phyloP scores from a whole-genome alignment of 2,888 invertebrate genomes.

The Colletes collaris region DNA sequence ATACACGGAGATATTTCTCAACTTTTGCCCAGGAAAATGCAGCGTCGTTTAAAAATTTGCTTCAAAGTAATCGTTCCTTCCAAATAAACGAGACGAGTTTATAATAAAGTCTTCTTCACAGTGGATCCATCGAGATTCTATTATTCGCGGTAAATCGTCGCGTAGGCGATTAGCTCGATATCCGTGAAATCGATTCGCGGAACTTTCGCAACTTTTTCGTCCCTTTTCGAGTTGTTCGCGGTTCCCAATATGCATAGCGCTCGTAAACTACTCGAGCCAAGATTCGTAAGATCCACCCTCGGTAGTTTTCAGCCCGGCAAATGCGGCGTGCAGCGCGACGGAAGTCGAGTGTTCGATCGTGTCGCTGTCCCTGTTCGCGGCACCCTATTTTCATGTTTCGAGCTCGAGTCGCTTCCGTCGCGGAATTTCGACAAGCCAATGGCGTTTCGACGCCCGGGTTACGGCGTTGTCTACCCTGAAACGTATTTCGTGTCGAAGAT shows the following conservation, averaged over 20 bases:
- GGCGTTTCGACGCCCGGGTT: neutral
- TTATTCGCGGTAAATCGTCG: conserved; percentile 14
- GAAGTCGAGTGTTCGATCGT: conserved; percentile 13
- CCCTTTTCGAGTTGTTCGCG: conserved; percentile 19
- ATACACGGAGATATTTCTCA: conserved; percentile 10
- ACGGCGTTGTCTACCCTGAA: conserved; percentile 24
- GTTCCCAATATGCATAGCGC: conserved; percentile 6
- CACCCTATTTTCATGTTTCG: too few species aligned
- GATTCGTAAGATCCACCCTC: conserved; percentile 1
- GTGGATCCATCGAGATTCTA: neutral
- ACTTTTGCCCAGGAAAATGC: neutral
- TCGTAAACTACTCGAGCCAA: conserved; percentile 38
- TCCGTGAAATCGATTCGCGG: conserved; percentile 6
- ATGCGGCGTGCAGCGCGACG: conserved; percentile 9
- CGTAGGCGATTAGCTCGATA: conserved; percentile 25
- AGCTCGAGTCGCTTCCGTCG: neutral
- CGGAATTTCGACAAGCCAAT: neutral
- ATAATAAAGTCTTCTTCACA: too few species aligned
- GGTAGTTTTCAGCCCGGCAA: conserved; percentile 5
- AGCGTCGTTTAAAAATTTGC: conserved; percentile 11
- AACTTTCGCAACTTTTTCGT: conserved; percentile 18
- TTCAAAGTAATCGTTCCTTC: neutral
- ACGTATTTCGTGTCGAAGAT: conserved; percentile 34
- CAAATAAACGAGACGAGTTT: too few species aligned
- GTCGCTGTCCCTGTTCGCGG: neutral